Base-by-base conservation (phyloP, 2,888 invertebrate species). In the Chromoteleia sp. region DNA sequence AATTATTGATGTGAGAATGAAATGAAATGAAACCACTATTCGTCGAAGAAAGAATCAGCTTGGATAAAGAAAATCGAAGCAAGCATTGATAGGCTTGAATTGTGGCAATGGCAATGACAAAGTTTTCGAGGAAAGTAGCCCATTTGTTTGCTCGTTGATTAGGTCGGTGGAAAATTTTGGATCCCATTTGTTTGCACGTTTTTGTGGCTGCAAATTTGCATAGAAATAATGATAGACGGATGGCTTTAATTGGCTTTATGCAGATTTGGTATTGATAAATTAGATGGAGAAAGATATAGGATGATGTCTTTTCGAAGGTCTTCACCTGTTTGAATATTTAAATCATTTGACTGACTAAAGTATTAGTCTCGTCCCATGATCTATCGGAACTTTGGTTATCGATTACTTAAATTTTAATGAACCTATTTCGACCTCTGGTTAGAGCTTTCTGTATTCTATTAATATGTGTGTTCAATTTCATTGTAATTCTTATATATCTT, bases 1-100 rank as follows among this genome's bases (percentile, higher is more conserved):
- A 76, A 80, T 80, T 80, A 73, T 81, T 74, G 77, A 79, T 76
- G 71, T 76, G 45, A 58, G 63, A 77, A 73, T 68, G 77, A 58
- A 81, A 78, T 39, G 30, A 67, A 79, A 65, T n/a, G n/a, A 25
- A 2, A 6, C 52, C 48, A 68, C 17, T 54, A 19, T 50, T 50
- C 48, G 30, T 12, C 10, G 39, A 56, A 68, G 14, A 12, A 56
- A 45, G 29, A 33, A 54, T 50, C 48, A 4, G 6, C 33, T 43
- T 29, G 67, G 8, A 54, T 68, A 59, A 71, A 56, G 36, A 36
- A 48, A 45, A 65, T 43, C 48, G 48, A 58, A 54, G 33, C 19
- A 8, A 63, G 12, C 8, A 41, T 14, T 33, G 68, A 68, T 68
- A 45, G 33, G 33, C 10, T 25, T 39, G 65, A 12, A 52, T 52